Percentiles rank a stretch among this genome's conserved stretches.
These are phyloP conservation scores for Polylopha cassiicola DNA, from an alignment of 2,888 invertebrate species.

Conservation along the genomic window DNA sequence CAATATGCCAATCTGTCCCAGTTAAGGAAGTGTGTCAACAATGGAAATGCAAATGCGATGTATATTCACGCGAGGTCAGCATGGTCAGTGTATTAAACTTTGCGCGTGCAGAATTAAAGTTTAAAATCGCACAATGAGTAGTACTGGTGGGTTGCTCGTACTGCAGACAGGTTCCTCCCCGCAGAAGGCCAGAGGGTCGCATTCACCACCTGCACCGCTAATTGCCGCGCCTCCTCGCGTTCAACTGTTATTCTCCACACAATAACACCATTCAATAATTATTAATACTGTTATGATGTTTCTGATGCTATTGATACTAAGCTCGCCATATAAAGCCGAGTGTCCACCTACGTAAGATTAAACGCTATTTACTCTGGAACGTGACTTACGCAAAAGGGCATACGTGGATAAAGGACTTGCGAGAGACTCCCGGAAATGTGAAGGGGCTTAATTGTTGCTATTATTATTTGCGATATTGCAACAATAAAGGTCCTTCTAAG, in stretches of 20 bases:
- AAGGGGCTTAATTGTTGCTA: slow-evolving; percentile 11
- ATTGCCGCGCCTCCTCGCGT: slow-evolving; percentile 63
- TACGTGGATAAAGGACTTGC: slow-evolving; percentile 3
- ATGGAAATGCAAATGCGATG: slow-evolving; percentile 59
- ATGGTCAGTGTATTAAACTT: background rate
- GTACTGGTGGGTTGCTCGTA: slow-evolving; percentile 2
- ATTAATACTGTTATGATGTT: slow-evolving; percentile 42
- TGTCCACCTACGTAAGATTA: slow-evolving; percentile 15
- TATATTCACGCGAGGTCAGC: background rate
- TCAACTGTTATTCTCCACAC: slow-evolving; percentile 58
- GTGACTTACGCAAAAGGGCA: slow-evolving; percentile 17
- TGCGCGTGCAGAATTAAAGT: too few relatives aligned
- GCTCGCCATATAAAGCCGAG: slow-evolving; percentile 18
- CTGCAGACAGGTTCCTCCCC: slow-evolving; percentile 20
- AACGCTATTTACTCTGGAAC: slow-evolving; percentile 9
- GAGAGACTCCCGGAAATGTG: slow-evolving; percentile 3
- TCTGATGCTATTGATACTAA: slow-evolving; percentile 31
- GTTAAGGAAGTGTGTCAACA: slow-evolving; percentile 46
- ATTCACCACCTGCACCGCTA: slow-evolving; percentile 70
- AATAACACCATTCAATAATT: slow-evolving; percentile 49
- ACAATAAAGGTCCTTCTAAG: too few relatives aligned
- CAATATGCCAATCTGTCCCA: slow-evolving; percentile 38
- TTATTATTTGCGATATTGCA: too few relatives aligned
- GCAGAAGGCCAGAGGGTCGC: slow-evolving; percentile 60
- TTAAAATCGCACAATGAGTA: background rate